phyloP scores from a whole-genome alignment of 2,797 vertebrate genomes.

The Enteromius unitaeniatus region DNA sequence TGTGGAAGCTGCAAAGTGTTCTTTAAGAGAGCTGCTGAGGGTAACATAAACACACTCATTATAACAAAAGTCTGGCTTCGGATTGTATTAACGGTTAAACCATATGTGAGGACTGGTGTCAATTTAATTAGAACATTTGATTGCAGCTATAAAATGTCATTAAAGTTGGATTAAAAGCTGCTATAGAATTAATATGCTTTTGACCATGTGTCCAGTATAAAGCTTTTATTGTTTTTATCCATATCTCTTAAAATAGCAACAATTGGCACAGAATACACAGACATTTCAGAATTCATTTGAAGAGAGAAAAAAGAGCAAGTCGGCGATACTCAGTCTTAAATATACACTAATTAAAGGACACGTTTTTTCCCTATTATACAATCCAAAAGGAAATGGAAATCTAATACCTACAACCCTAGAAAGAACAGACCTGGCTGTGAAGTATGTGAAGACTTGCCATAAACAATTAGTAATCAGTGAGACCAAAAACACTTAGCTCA shows the following conservation, averaged over 20 bases:
- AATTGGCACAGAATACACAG: slow-evolving; percentile 5
- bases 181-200: slow-evolving; percentile 22
- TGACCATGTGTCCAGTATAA: slow-evolving; percentile 2
- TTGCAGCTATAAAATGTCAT: slow-evolving; percentile 15
- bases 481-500: not conserved
- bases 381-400: slow-evolving; percentile 14
- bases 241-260: not conserved
- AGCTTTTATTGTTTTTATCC: slow-evolving; percentile 24
- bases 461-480: slow-evolving; percentile 10
- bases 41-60: slow-evolving; percentile 72
- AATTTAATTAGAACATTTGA: slow-evolving; percentile 24
- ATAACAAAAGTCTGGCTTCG: slow-evolving; percentile 8
- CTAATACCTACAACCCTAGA: not conserved
- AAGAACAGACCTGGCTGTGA: not conserved
- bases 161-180: slow-evolving; percentile 13
- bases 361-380: slow-evolving; percentile 8
- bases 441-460: not conserved
- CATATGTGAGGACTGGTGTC: slow-evolving; percentile 9
- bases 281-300: not conserved
- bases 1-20: slow-evolving; percentile 99
- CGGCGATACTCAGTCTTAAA: not conserved
- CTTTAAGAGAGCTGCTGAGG: slow-evolving; percentile 98
- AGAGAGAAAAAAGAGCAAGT: not conserved
- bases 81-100: slow-evolving; percentile 8
- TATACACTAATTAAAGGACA: slow-evolving; percentile 27